Evolutionary conservation across 2,888 invertebrate genomes (phyloP), one percentile per base, ranked within the genome.

Genomic region (Phania funesta): DNA sequence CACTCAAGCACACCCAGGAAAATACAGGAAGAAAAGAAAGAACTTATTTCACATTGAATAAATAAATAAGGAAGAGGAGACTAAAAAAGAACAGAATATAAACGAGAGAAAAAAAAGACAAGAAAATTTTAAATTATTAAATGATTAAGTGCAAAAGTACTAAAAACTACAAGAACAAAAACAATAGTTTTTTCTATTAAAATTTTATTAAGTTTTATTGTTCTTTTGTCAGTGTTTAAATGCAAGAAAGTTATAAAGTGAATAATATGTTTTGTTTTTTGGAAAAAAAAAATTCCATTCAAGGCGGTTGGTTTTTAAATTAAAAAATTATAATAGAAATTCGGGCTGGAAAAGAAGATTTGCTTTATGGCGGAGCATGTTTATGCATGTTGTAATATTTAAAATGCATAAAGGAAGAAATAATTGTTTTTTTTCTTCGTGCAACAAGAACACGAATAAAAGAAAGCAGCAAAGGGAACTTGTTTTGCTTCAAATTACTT

Each of bases 81-180:
- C 11, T n/a, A 24, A 58, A 38, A 50, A 20, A 16, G 32, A 58
- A 71, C 35, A 38, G 20, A 8, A 16, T 20, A 18, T 11, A 62
- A 22, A 20, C 4, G 35, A 26, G 35, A 20, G 44, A 65, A 18
- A 26, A 65, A 32, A 52, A 54, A 35, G 26, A 32, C 56, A 18
- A 48, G n/a, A 13, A 64, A 78, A 64, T 67, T 65, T 3, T 48
- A 48, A 70, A 46, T 71, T 78, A 71, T 78, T 65, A 71, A 71
- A 78, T 78, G 64, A 78, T 71, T 71, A 78, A 78, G 65, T 58
- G 41, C 52, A 68, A 73, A 71, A 79, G 56, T 35, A 64, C 32
- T 32, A 38, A 32, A 50, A 32, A 62, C 60, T 18, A 58, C 62
- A 56, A 7, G 22, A 46, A 48, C 22, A 50, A 24, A 41, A 46